Conservation (phyloP, 2,888 invertebrate genomes). For the Nebria brevicollis region DNA sequence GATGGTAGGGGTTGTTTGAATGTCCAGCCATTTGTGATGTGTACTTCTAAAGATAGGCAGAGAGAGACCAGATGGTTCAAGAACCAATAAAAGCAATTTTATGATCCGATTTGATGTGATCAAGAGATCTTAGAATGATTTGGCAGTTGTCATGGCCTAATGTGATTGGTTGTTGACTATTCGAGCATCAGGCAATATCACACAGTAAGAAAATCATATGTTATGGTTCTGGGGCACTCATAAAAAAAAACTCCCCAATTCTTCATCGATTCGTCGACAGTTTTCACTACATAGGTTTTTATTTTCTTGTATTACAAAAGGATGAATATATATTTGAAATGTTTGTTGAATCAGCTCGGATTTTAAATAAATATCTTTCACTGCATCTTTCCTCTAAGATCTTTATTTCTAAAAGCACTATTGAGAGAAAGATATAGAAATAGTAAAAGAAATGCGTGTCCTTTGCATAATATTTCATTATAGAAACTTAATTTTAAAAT, state of each 20-base stretch:
- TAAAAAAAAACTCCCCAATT: background rate
- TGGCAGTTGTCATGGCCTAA: conserved; percentile 20
- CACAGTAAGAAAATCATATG: background rate
- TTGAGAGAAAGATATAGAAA: too few relatives aligned
- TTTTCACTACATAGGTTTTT: background rate
- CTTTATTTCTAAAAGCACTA: too few relatives aligned
- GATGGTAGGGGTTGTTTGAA: background rate
- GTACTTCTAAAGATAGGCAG: background rate
- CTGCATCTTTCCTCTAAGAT: too few relatives aligned
- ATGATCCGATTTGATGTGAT: conserved; percentile 23
- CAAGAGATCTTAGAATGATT: conserved; percentile 11
- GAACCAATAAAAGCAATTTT: conserved; percentile 26
- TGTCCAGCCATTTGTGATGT: background rate
- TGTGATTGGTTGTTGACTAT: conserved; percentile 27
- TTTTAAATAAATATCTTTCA: background rate
- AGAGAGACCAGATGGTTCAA: conserved; percentile 5
- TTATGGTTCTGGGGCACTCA: background rate
- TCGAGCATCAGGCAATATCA: background rate
- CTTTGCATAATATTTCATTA: too few relatives aligned
- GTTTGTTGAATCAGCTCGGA: background rate
- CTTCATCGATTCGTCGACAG: background rate
- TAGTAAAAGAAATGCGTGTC: too few relatives aligned
- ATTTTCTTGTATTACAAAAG: background rate
- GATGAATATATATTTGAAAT: background rate
- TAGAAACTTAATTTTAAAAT: too few relatives aligned